Evolutionary conservation across 2,888 invertebrate genomes (phyloP), one percentile per base, ranked within the genome.

Genomic region (Cistogaster globosa): DNA sequence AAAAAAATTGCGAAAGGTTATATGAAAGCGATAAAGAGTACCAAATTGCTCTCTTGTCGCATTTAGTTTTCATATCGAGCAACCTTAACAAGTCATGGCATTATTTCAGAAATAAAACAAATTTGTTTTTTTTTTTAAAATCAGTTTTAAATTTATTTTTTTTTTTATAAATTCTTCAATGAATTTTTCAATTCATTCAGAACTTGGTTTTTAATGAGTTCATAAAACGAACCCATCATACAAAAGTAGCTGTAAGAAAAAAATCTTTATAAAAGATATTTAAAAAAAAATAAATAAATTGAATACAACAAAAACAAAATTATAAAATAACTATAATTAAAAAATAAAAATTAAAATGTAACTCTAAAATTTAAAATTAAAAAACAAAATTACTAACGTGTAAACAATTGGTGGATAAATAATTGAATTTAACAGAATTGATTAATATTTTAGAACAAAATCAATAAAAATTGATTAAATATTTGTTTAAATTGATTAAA

Each of bases 251-350:
- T 83, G 84, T 42, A 86, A 86, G 80, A 81, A 84, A 79, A 76
- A 86, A 77, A 76, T 86, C 83, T 83, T 83, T 83, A 86, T 83
- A 86, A 86, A 83, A 83, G 83, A 86, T 77, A 77, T 72, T 4
- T 32, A 32, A 4, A 32, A 32, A 32, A 32, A 32, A 32, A 48
- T 60, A 82, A 81, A 77, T 38, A 68, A 74, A 36, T 45, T 65
- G 60, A 69, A 68, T 74, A 71, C 48, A 77, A 83, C 67, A 83
- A 74, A 79, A 74, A 74, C 58, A 74, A 80, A 81, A 74, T 67
- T 62, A 63, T 63, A 32, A 32, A 7, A 32, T 7, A 75, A 55
- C 51, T 80, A 83, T 72, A 74, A 65, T 74, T 72, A 57, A 42
- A 83, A 60, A 71, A 55, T 76, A 80, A 67, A 68, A 55, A 45